Evolutionary conservation across 2,797 vertebrate species (phyloP).

Genomic region (Microcaecilia unicolor): DNA sequence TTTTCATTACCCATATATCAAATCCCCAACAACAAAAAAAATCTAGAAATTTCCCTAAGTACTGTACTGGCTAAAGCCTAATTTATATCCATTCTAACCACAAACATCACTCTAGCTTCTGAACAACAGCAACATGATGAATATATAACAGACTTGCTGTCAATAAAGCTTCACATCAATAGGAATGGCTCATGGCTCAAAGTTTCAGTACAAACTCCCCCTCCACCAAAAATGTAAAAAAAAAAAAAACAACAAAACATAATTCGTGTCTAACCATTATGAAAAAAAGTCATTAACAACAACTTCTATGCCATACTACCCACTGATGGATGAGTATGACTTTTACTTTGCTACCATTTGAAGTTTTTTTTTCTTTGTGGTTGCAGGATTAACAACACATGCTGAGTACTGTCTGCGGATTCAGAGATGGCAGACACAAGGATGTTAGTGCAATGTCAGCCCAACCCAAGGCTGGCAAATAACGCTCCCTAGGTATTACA

Average conservation of each 20-base stretch:
- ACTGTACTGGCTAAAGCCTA: too few relatives aligned
- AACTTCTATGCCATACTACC: background rate
- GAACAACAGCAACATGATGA: too few relatives aligned
- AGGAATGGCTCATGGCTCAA: background rate
- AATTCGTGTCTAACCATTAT: background rate
- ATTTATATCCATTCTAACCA: too few relatives aligned
- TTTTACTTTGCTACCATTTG: background rate
- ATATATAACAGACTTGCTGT: too few relatives aligned
- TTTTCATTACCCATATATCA: too few relatives aligned
- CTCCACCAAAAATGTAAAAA: too few relatives aligned
- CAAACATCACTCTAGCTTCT: too few relatives aligned
- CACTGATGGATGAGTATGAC: background rate
- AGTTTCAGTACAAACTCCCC: background rate
- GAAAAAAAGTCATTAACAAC: background rate
- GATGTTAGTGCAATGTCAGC: too few relatives aligned
- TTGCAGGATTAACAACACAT: accelerated
- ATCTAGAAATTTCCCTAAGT: too few relatives aligned
- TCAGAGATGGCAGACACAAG: accelerated
- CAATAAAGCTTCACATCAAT: background rate
- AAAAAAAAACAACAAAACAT: too few relatives aligned
- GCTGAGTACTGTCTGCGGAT: accelerated
- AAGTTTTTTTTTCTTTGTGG: background rate
- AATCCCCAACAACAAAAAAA: too few relatives aligned
- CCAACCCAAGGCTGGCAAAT: too few relatives aligned
- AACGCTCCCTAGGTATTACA: accelerated